These are phyloP conservation scores for Bos indicus DNA, from an alignment of 2,113 vertebrate species.

Conservation along the genomic window DNA sequence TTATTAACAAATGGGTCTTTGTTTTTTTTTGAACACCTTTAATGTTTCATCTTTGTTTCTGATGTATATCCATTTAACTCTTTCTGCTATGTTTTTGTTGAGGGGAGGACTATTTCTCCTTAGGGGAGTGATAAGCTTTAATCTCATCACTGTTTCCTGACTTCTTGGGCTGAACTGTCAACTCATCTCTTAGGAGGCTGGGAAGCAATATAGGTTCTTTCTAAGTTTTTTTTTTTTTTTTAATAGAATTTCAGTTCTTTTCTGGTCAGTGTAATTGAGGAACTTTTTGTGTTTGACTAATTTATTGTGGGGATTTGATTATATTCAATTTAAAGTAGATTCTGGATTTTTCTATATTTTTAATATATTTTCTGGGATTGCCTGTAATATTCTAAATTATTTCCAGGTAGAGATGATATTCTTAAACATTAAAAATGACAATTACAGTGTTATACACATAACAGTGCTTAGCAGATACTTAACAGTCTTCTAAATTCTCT, in stretches of 20 bases:
- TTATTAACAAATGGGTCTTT: neutral
- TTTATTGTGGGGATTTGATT: conserved; percentile 6
- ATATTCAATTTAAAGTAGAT: neutral
- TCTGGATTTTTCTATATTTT: neutral
- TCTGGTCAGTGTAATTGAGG: neutral
- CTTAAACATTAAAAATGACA: neutral
- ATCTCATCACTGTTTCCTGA: neutral
- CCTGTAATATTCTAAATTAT: neutral
- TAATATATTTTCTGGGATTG: neutral
- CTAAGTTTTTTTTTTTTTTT: neutral
- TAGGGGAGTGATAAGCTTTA: neutral
- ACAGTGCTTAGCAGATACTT: neutral
- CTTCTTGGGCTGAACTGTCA: neutral
- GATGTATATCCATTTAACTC: neutral
- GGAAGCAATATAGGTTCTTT: neutral
- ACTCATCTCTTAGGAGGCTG: neutral
- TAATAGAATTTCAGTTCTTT: neutral
- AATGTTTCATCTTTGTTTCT: neutral
- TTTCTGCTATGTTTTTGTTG: neutral
- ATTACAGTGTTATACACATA: neutral
- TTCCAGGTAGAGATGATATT: neutral
- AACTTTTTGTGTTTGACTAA: neutral
- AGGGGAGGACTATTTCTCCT: neutral
- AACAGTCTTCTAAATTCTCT: neutral
- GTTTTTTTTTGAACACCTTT: neutral